Evolutionary conservation across 1,140 invertebrate genomes (phyloP).

Genomic region (Danaus melanippus): DNA sequence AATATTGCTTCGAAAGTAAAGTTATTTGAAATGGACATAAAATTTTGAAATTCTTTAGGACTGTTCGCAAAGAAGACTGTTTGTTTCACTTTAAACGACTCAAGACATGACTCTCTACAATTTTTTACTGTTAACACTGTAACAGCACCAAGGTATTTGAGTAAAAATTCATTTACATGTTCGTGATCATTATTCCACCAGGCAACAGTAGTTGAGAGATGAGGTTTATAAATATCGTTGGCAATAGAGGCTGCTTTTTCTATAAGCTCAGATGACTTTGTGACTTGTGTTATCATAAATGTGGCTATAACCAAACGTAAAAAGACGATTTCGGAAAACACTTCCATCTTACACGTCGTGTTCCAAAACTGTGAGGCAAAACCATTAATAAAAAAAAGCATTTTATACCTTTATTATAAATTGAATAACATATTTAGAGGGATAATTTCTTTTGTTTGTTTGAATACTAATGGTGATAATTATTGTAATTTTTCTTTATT

Average conservation of each 20-base stretch:
- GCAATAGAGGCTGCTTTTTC: constrained; percentile 16
- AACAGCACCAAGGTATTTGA: constrained; percentile 24
- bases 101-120: too few species aligned
- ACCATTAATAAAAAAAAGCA: too few species aligned
- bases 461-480: too few species aligned
- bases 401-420: too few species aligned
- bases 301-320: too few species aligned
- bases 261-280: constrained; percentile 11
- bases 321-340: too few species aligned
- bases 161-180: constrained; percentile 9
- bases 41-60: constrained; percentile 27
- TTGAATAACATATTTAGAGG: too few species aligned
- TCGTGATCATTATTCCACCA: constrained; percentile 7
- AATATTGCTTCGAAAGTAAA: constrained; percentile 24
- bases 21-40: constrained; percentile 23
- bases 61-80: constrained; percentile 31
- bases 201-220: constrained; percentile 9
- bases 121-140: constrained; percentile 10
- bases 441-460: too few species aligned
- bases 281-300: neutral
- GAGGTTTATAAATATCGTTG: constrained; percentile 14
- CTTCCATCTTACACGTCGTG: too few species aligned
- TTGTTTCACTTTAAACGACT: constrained; percentile 15
- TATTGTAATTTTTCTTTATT: too few species aligned
- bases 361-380: too few species aligned